Evolutionary conservation across 2,888 invertebrate genomes (phyloP), one percentile per base, ranked within the genome.

Genomic region (Amphipyra tragopoginis): DNA sequence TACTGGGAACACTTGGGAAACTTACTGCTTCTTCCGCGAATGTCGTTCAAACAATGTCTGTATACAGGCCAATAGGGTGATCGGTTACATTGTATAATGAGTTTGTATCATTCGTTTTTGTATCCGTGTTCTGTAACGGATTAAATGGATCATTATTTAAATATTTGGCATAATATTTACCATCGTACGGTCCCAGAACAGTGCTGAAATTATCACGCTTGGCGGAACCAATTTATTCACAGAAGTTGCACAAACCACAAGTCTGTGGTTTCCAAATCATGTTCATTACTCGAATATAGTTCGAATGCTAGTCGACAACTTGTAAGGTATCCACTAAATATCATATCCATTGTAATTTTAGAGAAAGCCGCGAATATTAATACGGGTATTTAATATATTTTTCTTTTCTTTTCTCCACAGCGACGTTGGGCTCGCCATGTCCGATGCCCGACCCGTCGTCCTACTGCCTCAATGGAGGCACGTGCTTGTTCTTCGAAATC

Each of bases 401-500:
- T 15, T 0, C 8, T 13, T 47, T 11, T 44, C 6, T 43, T 10
- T 15, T 70, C 56, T 75, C 80, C 81, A 55, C 92, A 93, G 93
- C 92, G 83, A 85, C 89, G 59, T 83, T 96, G 88, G 96, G 96
- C 80, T 96, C 95, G 75, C 96, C 96, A 72, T 97, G 97, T 90
- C 96, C 96, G 66, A 96, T 96, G 94, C 93, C 95, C 77, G 95
- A 93, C 69, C 94, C 94, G 21, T 92, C 96, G 78, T 96, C 96
- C 79, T 98, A 96, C 93, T 98, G 98, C 95, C 96, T 97, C 91
- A 98, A 98, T 90, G 97, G 97, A 85, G 98, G 98, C 89, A 97
- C 97, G 77, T 98, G 98, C 95, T 96, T 96, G 90, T 97, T 96
- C 93, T 97, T 97, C 93, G 96, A 96, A 90, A 96, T 96, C 83